Base-by-base conservation (phyloP, 35 echinoderm and acorn worm species). In the Eucidaris tribuloides region DNA sequence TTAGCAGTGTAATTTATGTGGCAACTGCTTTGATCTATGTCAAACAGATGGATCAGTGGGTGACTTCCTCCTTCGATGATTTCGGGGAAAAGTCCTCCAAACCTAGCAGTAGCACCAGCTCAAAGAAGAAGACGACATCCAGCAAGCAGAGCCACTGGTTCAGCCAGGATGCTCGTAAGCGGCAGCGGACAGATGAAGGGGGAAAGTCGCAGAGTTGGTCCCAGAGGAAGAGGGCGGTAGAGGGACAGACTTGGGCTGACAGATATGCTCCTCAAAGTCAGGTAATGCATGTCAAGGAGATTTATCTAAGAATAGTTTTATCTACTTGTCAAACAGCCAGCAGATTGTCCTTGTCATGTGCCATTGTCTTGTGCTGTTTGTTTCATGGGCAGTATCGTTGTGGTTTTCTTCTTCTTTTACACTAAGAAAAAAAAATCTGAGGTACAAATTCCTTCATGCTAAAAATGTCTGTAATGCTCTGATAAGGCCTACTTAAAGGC, bases 31-130 rank as follows among this genome's bases (percentile, higher is more conserved):
- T n/a, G 0, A 20, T 65, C 54, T 70, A 27, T 71, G 20, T 27
- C 7, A 20, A 71, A 34, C 76, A 89, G 76, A 81, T 61, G 49
- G 46, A 82, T 30, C 70, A 78, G 81, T 94, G 92, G 92, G 82
- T 94, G 33, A 71, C 71, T 20, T 78, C 92, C 31, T 89, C 92
- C 29, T 94, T 94, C 85, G 92, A 85, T 79, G 82, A 72, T 79
- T 63, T 81, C 74, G 86, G 85, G 34, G 68, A 81, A 48, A 42
- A 25, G 25, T 38, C 18, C 79, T 82, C 81, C 18, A 76, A 15
- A 18, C 57, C 55, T 13, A 91, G 68, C 84, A 72, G 85, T 71
- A 61, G 66, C 15, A 44, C 46, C 34, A 81, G 78, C 33, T 29
- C 39, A 15, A 87, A 49, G 18, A 46, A 42, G 23, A 65, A 49